Conservation (phyloP, 2,113 vertebrate species). For the Athene noctua region DNA sequence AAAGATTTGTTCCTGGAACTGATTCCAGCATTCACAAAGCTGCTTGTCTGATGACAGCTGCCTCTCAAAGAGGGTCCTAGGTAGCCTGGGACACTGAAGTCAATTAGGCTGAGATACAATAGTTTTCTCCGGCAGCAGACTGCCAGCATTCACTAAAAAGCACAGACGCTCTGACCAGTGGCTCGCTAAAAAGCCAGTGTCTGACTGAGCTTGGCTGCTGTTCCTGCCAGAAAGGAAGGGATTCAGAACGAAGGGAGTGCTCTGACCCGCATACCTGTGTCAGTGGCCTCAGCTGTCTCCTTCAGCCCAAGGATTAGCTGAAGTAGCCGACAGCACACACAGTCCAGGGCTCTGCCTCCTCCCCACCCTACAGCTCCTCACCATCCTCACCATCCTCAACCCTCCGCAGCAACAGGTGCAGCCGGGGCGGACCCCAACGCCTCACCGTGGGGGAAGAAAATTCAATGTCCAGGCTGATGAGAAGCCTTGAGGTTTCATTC, state of each 20-base stretch:
- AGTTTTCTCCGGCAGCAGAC: no score
- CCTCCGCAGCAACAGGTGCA: not conserved
- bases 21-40: not conserved
- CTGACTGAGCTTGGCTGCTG: not conserved
- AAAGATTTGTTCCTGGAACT: not conserved
- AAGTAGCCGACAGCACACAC: not conserved
- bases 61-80: not conserved
- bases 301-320: not conserved
- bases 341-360: not conserved
- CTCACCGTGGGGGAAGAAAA: not conserved
- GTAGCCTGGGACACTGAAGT: no score
- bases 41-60: not conserved
- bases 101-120: not conserved
- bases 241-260: not conserved
- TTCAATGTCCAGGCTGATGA: not conserved
- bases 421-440: no score
- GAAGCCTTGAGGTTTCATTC: not conserved
- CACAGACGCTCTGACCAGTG: not conserved
- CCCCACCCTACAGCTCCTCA: not conserved
- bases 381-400: not conserved
- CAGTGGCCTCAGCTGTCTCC: not conserved
- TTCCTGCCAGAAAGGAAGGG: not conserved
- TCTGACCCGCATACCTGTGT: fast-evolving
- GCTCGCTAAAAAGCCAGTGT: not conserved
- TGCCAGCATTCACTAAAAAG: not conserved